Base-by-base conservation (phyloP, 1,140 invertebrate species). In the Caenorhabditis briggsae region DNA sequence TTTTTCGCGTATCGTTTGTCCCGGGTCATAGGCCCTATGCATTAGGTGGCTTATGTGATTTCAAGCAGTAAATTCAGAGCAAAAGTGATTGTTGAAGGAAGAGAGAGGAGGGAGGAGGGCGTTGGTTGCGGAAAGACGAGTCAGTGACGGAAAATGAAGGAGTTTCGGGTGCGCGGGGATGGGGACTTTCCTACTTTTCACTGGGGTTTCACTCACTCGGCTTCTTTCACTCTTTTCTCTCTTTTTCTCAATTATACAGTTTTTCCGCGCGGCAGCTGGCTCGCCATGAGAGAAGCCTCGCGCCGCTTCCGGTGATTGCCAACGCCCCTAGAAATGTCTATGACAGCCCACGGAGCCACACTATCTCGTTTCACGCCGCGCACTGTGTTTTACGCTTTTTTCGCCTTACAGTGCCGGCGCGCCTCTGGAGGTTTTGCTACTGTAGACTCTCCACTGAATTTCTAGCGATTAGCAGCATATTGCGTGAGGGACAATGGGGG, bases 291-390 rank as follows among this genome's bases (percentile, higher is more conserved):
- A 23, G 59, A n/a, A 43, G 33, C 70, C 33, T 23, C 70, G 6
- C 70, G 46, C 70, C 70, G 70, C 70, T 78, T 78, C 70, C 70
- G 70, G 70, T 78, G 70, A 78, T 78, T 78, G 70, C 70, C 70
- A 78, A 78, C 43, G 65, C 70, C 70, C 46, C 2, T 18, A 61
- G n/a, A 58, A 58, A 9, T 11, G 6, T n/a, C 33, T 46, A 46
- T n/a, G 18, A 23, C 33, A 41, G 43, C 70, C 23, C 70, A 50
- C n/a, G 70, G 46, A 16, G 70, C 33, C 25, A 23, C n/a, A 53
- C 46, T 78, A 41, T 78, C 43, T 78, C 70, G 70, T 78, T 78
- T 78, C 70, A 78, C 70, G 70, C 56, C 56, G 5, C 56, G 5
- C 18, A 50, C 70, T 78, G 70, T 78, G 70, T 78, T 78, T 78